Percentiles rank a stretch among this genome's conserved stretches.
Evolutionary conservation across 2,113 vertebrate genomes (phyloP).

Genomic region (Setophaga petechia): DNA sequence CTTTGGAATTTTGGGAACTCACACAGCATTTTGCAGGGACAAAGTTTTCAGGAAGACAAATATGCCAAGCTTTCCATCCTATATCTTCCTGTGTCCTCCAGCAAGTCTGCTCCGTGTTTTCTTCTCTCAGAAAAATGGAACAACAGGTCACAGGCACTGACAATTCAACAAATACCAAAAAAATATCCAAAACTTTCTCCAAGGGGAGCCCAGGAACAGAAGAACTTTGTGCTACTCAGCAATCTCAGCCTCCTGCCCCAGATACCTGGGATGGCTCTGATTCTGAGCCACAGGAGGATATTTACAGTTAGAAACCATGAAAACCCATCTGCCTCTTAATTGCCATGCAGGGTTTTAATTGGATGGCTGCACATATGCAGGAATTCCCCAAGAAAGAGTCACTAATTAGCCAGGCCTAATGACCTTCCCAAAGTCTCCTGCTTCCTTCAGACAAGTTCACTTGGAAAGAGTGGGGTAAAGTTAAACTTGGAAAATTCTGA

Average conservation of each 20-base stretch:
- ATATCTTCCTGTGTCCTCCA: not conserved
- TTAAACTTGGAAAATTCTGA: not conserved
- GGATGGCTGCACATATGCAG: not conserved
- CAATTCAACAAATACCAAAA: not conserved
- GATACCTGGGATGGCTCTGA: not conserved
- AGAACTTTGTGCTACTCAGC: not conserved
- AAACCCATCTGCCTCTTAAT: conserved; percentile 47
- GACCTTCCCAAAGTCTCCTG: not conserved
- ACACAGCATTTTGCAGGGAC: not conserved
- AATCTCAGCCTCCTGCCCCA: not conserved
- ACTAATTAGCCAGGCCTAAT: conserved; percentile 21
- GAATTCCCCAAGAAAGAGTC: conserved; percentile 16
- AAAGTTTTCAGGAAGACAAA: not conserved
- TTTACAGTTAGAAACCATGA: not conserved
- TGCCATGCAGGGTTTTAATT: not conserved
- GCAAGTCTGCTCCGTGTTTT: not conserved
- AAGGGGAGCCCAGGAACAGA: not conserved
- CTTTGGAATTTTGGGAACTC: not conserved
- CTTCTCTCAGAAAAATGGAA: not conserved
- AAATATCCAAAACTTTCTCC: not conserved
- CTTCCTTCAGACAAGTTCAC: not conserved
- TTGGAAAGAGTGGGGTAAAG: not conserved
- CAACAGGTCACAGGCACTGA: not conserved
- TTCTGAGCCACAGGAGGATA: conserved; percentile 3
- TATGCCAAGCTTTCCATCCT: not conserved